Evolutionary conservation across 2,888 invertebrate genomes (phyloP).

Genomic region (Capitulum mitella): DNA sequence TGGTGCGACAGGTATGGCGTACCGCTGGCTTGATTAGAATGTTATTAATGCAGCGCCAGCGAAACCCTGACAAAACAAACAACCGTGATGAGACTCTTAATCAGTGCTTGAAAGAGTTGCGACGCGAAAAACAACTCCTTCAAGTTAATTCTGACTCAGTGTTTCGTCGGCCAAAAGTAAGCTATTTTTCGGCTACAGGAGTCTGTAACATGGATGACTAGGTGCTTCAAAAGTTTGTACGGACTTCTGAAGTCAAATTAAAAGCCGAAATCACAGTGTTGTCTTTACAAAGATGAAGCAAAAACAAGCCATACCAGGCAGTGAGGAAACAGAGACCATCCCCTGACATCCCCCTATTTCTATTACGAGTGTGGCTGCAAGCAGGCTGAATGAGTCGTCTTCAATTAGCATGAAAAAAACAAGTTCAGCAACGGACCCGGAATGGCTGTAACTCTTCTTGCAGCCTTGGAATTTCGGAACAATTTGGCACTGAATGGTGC

Average conservation of each 20-base stretch:
- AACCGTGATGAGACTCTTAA: not conserved
- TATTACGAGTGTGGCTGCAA: too few relatives aligned
- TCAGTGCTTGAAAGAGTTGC: not conserved
- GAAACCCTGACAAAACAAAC: not conserved
- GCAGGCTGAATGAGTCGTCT: too few relatives aligned
- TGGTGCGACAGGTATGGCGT: not conserved
- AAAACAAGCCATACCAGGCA: too few relatives aligned
- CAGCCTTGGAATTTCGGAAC: too few relatives aligned
- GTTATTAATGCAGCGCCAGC: not conserved
- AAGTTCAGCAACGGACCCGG: too few relatives aligned
- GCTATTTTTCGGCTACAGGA: not conserved
- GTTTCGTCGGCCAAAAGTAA: not conserved
- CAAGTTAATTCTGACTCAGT: not conserved
- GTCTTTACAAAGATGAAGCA: too few relatives aligned
- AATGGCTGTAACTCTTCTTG: too few relatives aligned
- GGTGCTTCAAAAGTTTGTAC: not conserved
- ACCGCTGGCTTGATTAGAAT: not conserved
- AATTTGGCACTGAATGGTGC: too few relatives aligned
- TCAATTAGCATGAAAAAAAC: too few relatives aligned
- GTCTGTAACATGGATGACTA: not conserved
- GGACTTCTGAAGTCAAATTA: not conserved
- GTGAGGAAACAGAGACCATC: too few relatives aligned
- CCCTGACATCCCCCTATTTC: too few relatives aligned
- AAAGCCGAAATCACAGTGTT: too few relatives aligned
- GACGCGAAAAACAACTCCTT: not conserved